These are phyloP conservation scores for Steinernema hermaphroditum DNA, from an alignment of 2,888 invertebrate genomes.

Conservation along the genomic window DNA sequence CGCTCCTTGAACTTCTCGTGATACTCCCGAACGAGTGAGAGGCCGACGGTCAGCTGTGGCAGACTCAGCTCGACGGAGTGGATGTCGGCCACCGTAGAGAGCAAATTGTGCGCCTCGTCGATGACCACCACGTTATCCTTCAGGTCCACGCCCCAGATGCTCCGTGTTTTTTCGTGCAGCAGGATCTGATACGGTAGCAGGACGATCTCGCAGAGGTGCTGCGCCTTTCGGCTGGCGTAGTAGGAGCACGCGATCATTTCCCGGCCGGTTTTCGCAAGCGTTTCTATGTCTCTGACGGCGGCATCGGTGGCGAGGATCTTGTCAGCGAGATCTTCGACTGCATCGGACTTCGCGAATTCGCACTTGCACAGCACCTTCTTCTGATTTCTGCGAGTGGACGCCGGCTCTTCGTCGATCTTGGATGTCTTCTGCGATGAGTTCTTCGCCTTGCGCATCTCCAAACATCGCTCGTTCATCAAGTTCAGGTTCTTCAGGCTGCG, in stretches of 20 bases:
- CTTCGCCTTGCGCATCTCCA: conserved; percentile 52
- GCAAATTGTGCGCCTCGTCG: conserved; percentile 94
- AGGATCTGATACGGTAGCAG: conserved; percentile 72
- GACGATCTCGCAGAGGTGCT: conserved; percentile 78
- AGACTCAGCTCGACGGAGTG: conserved; percentile 48
- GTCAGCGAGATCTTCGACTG: conserved; percentile 71
- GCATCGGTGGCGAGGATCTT: conserved; percentile 69
- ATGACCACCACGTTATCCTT: conserved; percentile 77
- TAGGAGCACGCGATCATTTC: conserved; percentile 85
- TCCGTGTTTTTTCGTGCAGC: conserved; percentile 78
- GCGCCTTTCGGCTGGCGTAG: conserved; percentile 82
- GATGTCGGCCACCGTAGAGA: conserved; percentile 82
- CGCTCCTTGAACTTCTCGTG: conserved; percentile 11
- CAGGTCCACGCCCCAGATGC: conserved; percentile 76
- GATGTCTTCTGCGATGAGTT: conserved; percentile 1
- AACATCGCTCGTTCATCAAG: conserved; percentile 59
- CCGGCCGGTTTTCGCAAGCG: conserved; percentile 71
- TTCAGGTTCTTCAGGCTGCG: conserved; percentile 45
- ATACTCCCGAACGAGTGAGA: conserved; percentile 49
- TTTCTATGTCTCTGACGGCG: conserved; percentile 16
- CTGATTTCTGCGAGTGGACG: not conserved
- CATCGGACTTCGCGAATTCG: conserved; percentile 67
- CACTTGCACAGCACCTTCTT: conserved; percentile 34
- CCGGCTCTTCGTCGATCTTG: not conserved
- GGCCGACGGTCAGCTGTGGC: conserved; percentile 42